Evolutionary conservation across 2,113 vertebrate genomes (phyloP), one percentile per base, ranked within the genome.

Genomic region (Spizaetus ornatus): DNA sequence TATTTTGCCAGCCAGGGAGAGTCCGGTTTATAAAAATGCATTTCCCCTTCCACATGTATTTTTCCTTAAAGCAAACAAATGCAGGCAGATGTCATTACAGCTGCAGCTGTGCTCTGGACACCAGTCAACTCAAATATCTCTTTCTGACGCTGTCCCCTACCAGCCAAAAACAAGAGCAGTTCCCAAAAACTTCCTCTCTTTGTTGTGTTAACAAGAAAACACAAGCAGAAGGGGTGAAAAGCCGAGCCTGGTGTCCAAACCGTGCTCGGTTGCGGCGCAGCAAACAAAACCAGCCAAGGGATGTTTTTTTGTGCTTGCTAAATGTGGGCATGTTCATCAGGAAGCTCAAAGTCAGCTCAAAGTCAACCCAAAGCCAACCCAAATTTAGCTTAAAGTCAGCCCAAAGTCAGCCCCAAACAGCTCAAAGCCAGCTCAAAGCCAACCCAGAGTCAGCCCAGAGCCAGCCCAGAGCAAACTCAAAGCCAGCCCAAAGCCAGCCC

Each of bases 51-150:
- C 78, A 85, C 71, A 36, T 32, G 69, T 91, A 91, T 61, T 90
- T 95, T 85, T 56, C 82, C 94, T 72, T 83, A 85, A 96, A 91
- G 82, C 79, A 96, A 96, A 97, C 87, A 97, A 93, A 84, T 13
- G 66, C 63, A 87, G 82, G 86, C 95, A 97, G 94, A 96, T 93
- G 93, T 96, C 95, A 74, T 85, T 82, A 48, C 79, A 88, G 88
- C 78, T 87, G 87, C 92, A 96, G 95, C 95, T 96, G 90, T 0
- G 1, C 65, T 82, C 77, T 86, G 80, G 96, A 95, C 77, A 71
- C 65, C 70, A 88, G 48, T 93, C 96, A 96, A 79, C 88, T 91
- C 71, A 91, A 97, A 95, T 76, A 93, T 31, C 77, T 97, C 92
- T 36, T 90, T 87, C 43, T 6, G 43, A 90, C 0, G 0, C 43